Evolutionary conservation across 2,113 vertebrate genomes (phyloP), one percentile per base, ranked within the genome.

Genomic region (Poicephalus meyeri): DNA sequence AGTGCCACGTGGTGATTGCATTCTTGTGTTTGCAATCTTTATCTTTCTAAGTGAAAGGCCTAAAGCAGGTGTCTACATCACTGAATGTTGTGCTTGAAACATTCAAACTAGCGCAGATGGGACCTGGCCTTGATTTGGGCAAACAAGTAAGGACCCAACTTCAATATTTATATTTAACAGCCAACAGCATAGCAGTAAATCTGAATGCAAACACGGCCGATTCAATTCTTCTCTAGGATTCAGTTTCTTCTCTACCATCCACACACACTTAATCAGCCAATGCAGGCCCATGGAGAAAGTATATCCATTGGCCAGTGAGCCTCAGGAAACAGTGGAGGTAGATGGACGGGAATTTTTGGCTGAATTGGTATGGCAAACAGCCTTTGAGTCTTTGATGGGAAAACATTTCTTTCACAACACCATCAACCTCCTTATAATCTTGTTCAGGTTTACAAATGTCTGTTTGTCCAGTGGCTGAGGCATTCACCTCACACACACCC

Each of bases 21-120:
- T 21, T 88, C 72, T 84, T 53, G 21, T 86, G 65, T 90, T 96
- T 86, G 42, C 76, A 80, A 18, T 60, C 39, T 80, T 80, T 95
- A 70, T 95, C 89, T 94, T 91, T 66, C 39, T 20, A 79, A 95
- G 85, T 2, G 8, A 92, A 95, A 95, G 69, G 80, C 58, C 82
- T 78, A 83, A 88, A 88, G 7, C 13, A 76, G 47, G 35, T 70
- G n/a, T 21, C 49, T 13, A 5, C 72, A 39, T 39, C 19, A 21
- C 31, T 86, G n/a, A 83, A 64, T 47, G 76, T 18, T 64, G 15
- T 78, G 39, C 39, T 56, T 80, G 68, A 90, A 95, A 81, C 83
- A 64, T 18, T 88, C 39, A 56, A 2, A 35, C 55, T 52, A 41
- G 37, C 71, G 39, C 44, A 42, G 63, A 60, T 60, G 26, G 73